Conservation (phyloP, 2,797 vertebrate species). For the Diplodus puntazzo region DNA sequence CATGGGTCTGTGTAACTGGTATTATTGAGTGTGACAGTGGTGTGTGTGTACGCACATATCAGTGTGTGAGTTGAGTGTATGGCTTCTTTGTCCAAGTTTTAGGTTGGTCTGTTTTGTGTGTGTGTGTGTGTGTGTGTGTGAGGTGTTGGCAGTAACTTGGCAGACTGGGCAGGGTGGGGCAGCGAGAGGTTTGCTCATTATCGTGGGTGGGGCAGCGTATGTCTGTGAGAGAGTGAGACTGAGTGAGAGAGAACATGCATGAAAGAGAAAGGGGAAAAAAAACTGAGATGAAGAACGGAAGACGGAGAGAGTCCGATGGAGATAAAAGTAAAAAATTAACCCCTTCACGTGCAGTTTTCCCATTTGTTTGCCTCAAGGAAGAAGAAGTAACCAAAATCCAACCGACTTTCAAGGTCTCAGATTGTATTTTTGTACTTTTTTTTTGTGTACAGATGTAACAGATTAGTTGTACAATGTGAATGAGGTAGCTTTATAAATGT, state of each 20-base stretch:
- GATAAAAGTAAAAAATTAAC: conserved; percentile 39
- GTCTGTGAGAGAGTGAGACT: conserved; percentile 39
- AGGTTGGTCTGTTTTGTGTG: conserved; percentile 38
- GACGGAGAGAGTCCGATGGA: conserved; percentile 25
- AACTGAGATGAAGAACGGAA: conserved; percentile 37
- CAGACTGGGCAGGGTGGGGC: conserved; percentile 78
- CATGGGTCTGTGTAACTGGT: conserved; percentile 46
- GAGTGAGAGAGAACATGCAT: conserved; percentile 30
- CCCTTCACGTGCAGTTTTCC: not conserved
- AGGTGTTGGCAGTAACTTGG: conserved; percentile 82
- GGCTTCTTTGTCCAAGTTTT: conserved; percentile 56
- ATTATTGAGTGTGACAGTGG: conserved; percentile 53
- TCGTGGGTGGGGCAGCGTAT: conserved; percentile 75
- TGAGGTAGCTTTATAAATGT: not conserved
- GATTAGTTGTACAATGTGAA: not conserved
- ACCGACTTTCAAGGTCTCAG: not conserved
- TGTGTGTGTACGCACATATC: conserved; percentile 35
- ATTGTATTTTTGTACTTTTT: not conserved
- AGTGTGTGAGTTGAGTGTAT: conserved; percentile 47
- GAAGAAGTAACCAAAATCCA: not conserved
- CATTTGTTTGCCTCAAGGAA: not conserved
- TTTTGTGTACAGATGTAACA: not conserved
- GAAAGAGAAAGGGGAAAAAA: conserved; percentile 40
- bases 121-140: conserved; percentile 10
- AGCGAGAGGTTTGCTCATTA: conserved; percentile 81